A percentile compares a stretch with the other conserved stretches of the same genome.
These are phyloP conservation scores for Oncorhynchus nerka DNA, from an alignment of 2,113 vertebrate genomes.

Conservation along the genomic window DNA sequence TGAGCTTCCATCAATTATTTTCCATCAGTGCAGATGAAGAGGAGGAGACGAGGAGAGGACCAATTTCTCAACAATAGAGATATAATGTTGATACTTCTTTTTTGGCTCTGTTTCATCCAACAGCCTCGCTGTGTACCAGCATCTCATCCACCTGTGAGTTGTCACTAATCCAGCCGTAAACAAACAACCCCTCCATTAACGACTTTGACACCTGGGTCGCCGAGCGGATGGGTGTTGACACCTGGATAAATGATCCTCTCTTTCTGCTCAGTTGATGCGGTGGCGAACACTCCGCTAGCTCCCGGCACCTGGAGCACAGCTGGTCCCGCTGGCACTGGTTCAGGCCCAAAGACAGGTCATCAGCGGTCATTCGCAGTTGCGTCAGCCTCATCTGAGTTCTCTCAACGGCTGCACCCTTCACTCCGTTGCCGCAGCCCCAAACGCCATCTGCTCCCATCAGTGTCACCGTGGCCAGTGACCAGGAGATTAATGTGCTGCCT, in stretches of 20 bases:
- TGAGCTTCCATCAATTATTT: too few relatives aligned
- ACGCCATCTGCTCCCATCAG: slow-evolving; percentile 5
- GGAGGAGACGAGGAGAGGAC: too few relatives aligned
- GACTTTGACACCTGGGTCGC: slow-evolving; percentile 9
- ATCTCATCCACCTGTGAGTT: neutral
- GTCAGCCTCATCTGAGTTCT: neutral
- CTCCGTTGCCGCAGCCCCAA: neutral
- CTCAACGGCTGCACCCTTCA: neutral
- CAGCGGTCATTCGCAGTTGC: neutral
- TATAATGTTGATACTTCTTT: too few relatives aligned
- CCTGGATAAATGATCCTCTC: neutral
- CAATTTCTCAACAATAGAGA: too few relatives aligned
- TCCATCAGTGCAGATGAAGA: too few relatives aligned
- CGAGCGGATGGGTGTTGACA: neutral
- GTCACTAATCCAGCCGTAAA: neutral
- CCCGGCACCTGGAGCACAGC: neutral
- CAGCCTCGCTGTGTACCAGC: neutral
- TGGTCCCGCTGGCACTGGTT: neutral
- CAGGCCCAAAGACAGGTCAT: neutral
- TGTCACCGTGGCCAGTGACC: neutral
- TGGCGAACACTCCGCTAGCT: neutral
- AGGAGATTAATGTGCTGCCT: neutral
- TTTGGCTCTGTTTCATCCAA: neutral
- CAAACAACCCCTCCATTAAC: slow-evolving; percentile 2
- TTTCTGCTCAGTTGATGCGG: slow-evolving; percentile 11